Percentiles rank a stretch among this genome's conserved stretches.
Evolutionary conservation across 2,888 invertebrate genomes (phyloP).

Genomic region (Cephus spinipes): DNA sequence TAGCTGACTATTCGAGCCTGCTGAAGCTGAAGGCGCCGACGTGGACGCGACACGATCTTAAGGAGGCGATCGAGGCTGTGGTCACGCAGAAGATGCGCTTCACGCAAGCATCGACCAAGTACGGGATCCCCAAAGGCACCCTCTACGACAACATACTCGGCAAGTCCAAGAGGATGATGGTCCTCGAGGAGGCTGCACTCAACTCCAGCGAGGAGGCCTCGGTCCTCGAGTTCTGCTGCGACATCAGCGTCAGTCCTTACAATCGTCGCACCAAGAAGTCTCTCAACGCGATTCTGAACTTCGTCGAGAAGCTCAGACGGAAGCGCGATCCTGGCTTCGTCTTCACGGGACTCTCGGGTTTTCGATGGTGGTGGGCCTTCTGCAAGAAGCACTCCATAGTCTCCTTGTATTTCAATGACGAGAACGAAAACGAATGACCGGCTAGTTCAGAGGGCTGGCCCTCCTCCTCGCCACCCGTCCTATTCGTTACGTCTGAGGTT

Average conservation of each 20-base stretch:
- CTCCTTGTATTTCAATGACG: constrained; percentile 71
- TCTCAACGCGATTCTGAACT: constrained; percentile 73
- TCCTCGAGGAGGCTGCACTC: constrained; percentile 77
- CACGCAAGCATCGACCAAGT: constrained; percentile 79
- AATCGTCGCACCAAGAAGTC: constrained; percentile 80
- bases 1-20: constrained; percentile 73
- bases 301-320: constrained; percentile 75
- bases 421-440: constrained; percentile 61
- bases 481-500: not conserved
- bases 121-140: constrained; percentile 82
- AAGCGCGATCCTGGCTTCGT: constrained; percentile 74
- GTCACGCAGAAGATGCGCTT: constrained; percentile 82
- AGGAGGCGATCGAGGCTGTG: constrained; percentile 81
- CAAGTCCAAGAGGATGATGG: constrained; percentile 81
- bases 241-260: constrained; percentile 77
- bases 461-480: not conserved
- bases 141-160: constrained; percentile 83
- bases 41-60: constrained; percentile 80
- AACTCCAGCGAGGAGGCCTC: constrained; percentile 73
- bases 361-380: constrained; percentile 87
- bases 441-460: constrained; percentile 3
- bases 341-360: constrained; percentile 79
- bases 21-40: constrained; percentile 81
- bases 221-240: constrained; percentile 80
- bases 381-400: constrained; percentile 83